A percentile compares a stretch with the other conserved stretches of the same genome.
Evolutionary conservation across 2,797 vertebrate species (phyloP).

Genomic region (Sebastes trivittatus): DNA sequence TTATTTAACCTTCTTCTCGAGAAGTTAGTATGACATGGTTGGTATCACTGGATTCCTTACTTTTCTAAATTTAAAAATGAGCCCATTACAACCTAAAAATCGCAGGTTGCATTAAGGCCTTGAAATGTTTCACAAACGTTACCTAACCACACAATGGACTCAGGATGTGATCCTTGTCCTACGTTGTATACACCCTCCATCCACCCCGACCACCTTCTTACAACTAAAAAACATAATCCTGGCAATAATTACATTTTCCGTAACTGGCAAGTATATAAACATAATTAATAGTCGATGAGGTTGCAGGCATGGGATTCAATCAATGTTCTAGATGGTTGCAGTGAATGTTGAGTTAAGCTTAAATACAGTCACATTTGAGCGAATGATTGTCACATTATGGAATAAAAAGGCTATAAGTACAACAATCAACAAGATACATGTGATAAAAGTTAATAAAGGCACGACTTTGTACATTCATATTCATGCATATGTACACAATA

Average conservation of each 20-base stretch:
- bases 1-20: too few relatives aligned
- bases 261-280: background rate
- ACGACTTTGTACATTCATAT: conserved; percentile 46
- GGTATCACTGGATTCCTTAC: too few relatives aligned
- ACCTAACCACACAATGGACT: background rate
- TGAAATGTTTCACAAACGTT: too few relatives aligned
- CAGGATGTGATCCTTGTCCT: background rate
- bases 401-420: conserved; percentile 15
- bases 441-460: conserved; percentile 39
- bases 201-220: background rate
- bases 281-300: background rate
- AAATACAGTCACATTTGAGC: conserved; percentile 2
- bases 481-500: conserved; percentile 40
- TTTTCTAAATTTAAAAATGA: too few relatives aligned
- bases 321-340: background rate
- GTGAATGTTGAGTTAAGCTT: background rate
- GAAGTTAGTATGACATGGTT: too few relatives aligned
- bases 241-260: background rate
- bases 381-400: conserved; percentile 30
- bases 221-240: background rate
- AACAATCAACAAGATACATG: background rate
- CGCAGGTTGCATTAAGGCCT: too few relatives aligned
- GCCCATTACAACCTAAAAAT: too few relatives aligned
- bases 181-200: background rate
- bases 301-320: background rate